Evolutionary conservation across 2,888 invertebrate species (phyloP).

Genomic region (Eupithecia subumbrata): DNA sequence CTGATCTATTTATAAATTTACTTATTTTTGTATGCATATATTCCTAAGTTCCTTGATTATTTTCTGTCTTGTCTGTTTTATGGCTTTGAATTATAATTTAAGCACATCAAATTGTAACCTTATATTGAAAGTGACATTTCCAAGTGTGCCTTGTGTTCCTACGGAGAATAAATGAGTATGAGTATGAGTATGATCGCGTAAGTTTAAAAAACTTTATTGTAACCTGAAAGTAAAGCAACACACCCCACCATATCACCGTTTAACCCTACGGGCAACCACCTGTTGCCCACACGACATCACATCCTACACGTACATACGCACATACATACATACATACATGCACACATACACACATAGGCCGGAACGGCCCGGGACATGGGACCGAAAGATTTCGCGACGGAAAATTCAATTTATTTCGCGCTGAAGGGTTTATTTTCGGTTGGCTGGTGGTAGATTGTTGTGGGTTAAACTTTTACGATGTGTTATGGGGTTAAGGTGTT

Average conservation of each 20-base stretch:
- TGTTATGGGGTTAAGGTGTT: constrained; percentile 18
- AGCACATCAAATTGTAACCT: no score
- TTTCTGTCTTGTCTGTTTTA: no score
- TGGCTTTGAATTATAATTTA: no score
- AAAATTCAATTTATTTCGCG: constrained; percentile 75
- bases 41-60: no score
- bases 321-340: background rate
- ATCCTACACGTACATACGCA: constrained; percentile 49
- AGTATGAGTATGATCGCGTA: no score
- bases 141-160: no score
- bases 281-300: constrained; percentile 78
- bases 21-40: no score
- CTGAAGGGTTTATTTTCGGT: constrained; percentile 71
- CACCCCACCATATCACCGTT: constrained; percentile 55
- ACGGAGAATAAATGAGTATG: no score
- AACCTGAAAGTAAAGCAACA: constrained; percentile 58
- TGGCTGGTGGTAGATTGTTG: constrained; percentile 51
- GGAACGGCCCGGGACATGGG: constrained; percentile 56
- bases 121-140: no score
- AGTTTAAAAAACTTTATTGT: background rate
- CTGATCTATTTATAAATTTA: no score
- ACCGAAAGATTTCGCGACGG: constrained; percentile 59
- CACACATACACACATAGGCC: constrained; percentile 32
- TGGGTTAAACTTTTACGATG: constrained; percentile 29
- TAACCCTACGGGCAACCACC: constrained; percentile 83